A percentile compares a stretch with the other conserved stretches of the same genome.
Evolutionary conservation across 1,140 invertebrate species (phyloP).

Genomic region (Eubasilissa regina): DNA sequence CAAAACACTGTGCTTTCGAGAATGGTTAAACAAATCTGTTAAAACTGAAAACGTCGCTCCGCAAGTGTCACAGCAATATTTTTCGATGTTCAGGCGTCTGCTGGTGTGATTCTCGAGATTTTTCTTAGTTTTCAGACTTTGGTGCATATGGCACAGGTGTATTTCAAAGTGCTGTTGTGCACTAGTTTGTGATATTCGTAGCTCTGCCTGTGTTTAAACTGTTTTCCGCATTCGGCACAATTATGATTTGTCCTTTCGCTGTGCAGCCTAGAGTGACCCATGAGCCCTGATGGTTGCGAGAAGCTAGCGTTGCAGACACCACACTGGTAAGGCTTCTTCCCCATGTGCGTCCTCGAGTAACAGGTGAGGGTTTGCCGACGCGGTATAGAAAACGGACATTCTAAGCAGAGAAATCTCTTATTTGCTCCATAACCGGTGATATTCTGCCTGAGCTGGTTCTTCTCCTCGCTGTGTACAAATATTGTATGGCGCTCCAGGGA

Average conservation of each 20-base stretch:
- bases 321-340: constrained; percentile 71
- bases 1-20: constrained; percentile 68
- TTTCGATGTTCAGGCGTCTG: constrained; percentile 68
- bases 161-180: constrained; percentile 64
- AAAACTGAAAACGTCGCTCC: constrained; percentile 68
- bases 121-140: constrained; percentile 66
- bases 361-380: constrained; percentile 68
- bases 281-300: constrained; percentile 70
- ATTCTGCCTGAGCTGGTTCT: constrained; percentile 58
- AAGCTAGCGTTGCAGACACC: constrained; percentile 76
- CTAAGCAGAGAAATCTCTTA: constrained; percentile 66
- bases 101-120: constrained; percentile 66
- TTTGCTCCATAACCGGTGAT: constrained; percentile 65
- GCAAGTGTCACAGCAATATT: constrained; percentile 70
- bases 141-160: constrained; percentile 65
- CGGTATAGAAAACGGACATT: constrained; percentile 67
- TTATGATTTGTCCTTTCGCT: constrained; percentile 70
- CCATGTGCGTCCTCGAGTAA: constrained; percentile 72
- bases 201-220: constrained; percentile 72
- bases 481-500: constrained; percentile 42
- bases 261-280: constrained; percentile 70
- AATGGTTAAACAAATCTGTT: constrained; percentile 67
- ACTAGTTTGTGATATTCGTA: constrained; percentile 67
- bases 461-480: constrained; percentile 61
- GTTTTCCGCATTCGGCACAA: constrained; percentile 76